Conservation (phyloP, 2,888 invertebrate species). For the Lacanobia wlatinum region DNA sequence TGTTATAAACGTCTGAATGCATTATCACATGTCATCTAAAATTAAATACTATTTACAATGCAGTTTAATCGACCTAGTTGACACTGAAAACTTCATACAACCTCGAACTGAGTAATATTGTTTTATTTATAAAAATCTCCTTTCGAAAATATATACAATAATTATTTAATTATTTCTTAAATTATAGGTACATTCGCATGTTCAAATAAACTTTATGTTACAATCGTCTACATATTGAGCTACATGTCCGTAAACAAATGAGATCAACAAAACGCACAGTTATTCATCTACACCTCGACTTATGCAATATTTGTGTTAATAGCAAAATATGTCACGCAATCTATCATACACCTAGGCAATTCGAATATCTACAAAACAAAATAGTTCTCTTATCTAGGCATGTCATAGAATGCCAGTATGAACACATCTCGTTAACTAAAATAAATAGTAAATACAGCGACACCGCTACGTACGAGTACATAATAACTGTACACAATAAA, state of each 20-base stretch:
- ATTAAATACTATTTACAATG: conserved; percentile 85
- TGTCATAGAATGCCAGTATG: conserved; percentile 79
- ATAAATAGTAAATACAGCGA: conserved; percentile 70
- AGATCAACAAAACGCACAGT: conserved; percentile 88
- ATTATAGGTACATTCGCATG: conserved; percentile 83
- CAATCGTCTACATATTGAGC: conserved; percentile 87
- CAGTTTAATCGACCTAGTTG: conserved; percentile 78
- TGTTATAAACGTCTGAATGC: conserved; percentile 86
- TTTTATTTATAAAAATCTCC: conserved; percentile 87
- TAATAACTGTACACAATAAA: conserved; percentile 66
- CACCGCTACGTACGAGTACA: conserved; percentile 56
- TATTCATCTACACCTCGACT: conserved; percentile 71
- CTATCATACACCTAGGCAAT: conserved; percentile 74
- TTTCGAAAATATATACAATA: conserved; percentile 88
- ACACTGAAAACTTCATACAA: conserved; percentile 84
- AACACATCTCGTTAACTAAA: conserved; percentile 78
- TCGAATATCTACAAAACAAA: conserved; percentile 67
- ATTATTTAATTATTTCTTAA: conserved; percentile 81
- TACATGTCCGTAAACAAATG: conserved; percentile 88
- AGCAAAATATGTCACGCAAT: conserved; percentile 73
- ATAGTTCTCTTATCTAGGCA: conserved; percentile 71
- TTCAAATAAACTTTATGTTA: conserved; percentile 84
- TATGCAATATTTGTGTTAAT: conserved; percentile 72
- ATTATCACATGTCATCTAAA: conserved; percentile 86
- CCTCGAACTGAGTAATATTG: conserved; percentile 82